Conservation (phyloP, 1,140 invertebrate genomes). For the Reticulitermes speratus region DNA sequence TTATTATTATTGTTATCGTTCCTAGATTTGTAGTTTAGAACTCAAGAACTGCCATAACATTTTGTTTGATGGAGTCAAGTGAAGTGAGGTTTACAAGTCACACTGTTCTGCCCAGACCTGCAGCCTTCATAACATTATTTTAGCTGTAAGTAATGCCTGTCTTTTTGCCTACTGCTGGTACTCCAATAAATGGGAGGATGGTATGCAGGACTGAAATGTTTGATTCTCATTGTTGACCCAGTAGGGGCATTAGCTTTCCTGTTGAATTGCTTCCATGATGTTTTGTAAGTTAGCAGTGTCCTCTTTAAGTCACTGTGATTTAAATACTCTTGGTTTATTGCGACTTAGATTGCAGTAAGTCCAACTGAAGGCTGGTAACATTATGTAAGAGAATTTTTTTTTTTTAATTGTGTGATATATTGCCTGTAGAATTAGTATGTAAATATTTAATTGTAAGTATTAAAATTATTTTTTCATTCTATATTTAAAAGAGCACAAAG, state of each 20-base stretch:
- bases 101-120: constrained; percentile 9
- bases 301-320: constrained; percentile 11
- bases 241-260: not conserved
- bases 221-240: not conserved
- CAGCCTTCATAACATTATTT: not conserved
- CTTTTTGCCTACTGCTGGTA: not conserved
- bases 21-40: not conserved
- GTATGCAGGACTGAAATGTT: not conserved
- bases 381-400: not conserved
- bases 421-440: constrained; percentile 24
- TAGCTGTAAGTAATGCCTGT: not conserved
- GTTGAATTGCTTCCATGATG: not conserved
- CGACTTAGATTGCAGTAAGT: not conserved
- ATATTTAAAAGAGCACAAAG: constrained; percentile 27
- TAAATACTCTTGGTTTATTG: constrained; percentile 26
- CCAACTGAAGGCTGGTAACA: not conserved
- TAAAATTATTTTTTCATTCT: constrained; percentile 16
- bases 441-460: constrained; percentile 24
- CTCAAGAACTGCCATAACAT: not conserved
- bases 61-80: not conserved
- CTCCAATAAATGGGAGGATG: not conserved
- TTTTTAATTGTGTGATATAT: constrained; percentile 11
- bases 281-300: not conserved
- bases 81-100: not conserved
- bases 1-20: not conserved